These are phyloP conservation scores for Drosophila paucipuncta DNA, from an alignment of 2,888 invertebrate species.

Conservation along the genomic window DNA sequence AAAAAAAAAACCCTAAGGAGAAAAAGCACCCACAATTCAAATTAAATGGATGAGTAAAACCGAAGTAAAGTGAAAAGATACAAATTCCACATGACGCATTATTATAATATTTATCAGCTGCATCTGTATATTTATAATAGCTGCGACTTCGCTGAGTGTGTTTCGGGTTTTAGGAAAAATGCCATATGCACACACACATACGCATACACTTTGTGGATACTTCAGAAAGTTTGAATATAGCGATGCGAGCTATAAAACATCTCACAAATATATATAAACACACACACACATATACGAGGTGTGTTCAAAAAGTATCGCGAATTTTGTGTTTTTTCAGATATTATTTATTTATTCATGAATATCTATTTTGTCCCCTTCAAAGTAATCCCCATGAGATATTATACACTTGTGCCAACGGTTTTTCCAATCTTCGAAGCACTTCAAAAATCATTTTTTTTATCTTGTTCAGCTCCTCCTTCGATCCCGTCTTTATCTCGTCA, in stretches of 20 bases:
- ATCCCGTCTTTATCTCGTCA: too few relatives aligned
- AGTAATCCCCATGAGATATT: too few relatives aligned
- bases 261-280: slow-evolving; percentile 12
- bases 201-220: slow-evolving; percentile 37
- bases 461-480: too few relatives aligned
- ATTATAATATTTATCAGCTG: slow-evolving; percentile 22
- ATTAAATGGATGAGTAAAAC: slow-evolving; percentile 38
- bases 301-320: too few relatives aligned
- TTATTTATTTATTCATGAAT: too few relatives aligned
- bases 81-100: slow-evolving; percentile 41
- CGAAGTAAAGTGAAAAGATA: not conserved
- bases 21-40: slow-evolving; percentile 13
- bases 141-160: slow-evolving; percentile 32
- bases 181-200: slow-evolving; percentile 36
- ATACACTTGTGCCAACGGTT: too few relatives aligned
- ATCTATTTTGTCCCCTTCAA: too few relatives aligned
- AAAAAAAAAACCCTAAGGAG: not conserved
- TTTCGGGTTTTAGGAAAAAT: slow-evolving; percentile 32
- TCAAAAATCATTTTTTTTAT: too few relatives aligned
- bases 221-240: slow-evolving; percentile 58
- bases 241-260: slow-evolving; percentile 31
- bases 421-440: too few relatives aligned
- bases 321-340: too few relatives aligned
- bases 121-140: slow-evolving; percentile 47
- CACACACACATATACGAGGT: not conserved